These are phyloP conservation scores for Synergus laeviventris DNA, from an alignment of 2,888 invertebrate genomes.

Conservation along the genomic window DNA sequence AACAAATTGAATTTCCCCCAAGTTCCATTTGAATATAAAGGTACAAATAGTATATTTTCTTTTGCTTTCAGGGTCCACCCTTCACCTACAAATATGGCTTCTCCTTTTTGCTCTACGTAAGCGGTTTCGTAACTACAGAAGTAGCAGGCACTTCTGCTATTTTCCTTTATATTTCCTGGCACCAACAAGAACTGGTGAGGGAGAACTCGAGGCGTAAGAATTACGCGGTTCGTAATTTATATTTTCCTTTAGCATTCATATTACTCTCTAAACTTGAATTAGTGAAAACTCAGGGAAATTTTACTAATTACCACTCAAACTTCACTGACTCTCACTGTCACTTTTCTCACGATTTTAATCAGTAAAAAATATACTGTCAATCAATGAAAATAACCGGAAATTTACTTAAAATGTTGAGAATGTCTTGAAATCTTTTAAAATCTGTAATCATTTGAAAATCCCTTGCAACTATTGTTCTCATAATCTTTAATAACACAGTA, in stretches of 20 bases:
- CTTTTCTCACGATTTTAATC: no score
- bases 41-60: no score
- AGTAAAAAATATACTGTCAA: neutral
- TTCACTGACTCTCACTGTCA: no score
- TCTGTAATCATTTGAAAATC: no score
- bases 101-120: constrained; percentile 90
- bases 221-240: constrained; percentile 66
- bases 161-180: constrained; percentile 90
- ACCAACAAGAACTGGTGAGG: constrained; percentile 82
- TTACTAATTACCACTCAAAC: no score
- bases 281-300: no score
- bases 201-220: constrained; percentile 76
- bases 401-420: no score
- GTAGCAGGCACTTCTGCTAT: constrained; percentile 91
- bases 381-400: neutral
- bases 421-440: no score
- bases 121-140: constrained; percentile 90
- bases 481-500: no score
- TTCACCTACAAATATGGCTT: constrained; percentile 93
- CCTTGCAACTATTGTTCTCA: no score
- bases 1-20: no score
- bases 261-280: no score
- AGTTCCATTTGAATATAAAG: neutral
- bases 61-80: constrained; percentile 78
- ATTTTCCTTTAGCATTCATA: neutral